These are phyloP conservation scores for Halichondria panicea DNA, from an alignment of 37 sponge, comb jelly and placozoan species.

Conservation along the genomic window DNA sequence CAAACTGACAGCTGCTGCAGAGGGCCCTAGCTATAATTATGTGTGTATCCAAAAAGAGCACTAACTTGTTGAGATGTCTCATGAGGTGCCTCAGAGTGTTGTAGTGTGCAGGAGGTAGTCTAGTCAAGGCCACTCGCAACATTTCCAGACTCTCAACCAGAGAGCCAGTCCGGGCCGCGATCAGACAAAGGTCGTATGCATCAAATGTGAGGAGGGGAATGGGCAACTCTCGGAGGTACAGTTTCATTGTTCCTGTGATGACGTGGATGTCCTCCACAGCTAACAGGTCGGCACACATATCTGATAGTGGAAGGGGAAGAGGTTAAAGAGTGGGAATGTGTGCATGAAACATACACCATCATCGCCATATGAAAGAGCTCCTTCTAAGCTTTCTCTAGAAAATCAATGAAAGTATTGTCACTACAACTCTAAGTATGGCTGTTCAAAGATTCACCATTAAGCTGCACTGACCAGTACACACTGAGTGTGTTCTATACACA, in stretches of 20 bases:
- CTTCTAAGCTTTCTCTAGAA: not conserved
- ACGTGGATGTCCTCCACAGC: constrained; percentile 65
- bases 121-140: constrained; percentile 49
- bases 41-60: too few species aligned
- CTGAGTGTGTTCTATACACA: too few species aligned
- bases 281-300: constrained; percentile 37
- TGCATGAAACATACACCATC: too few species aligned
- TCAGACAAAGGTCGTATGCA: constrained; percentile 75
- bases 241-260: constrained; percentile 81
- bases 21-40: too few species aligned
- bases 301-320: constrained; percentile 16
- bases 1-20: too few species aligned
- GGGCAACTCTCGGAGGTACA: constrained; percentile 90
- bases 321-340: not conserved
- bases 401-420: not conserved
- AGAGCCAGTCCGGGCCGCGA: constrained; percentile 60
- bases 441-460: too few species aligned
- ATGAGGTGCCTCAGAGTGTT: constrained; percentile 80
- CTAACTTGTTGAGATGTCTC: constrained; percentile 75
- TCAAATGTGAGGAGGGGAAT: constrained; percentile 89
- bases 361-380: too few species aligned
- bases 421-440: too few species aligned
- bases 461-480: too few species aligned
- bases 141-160: constrained; percentile 64
- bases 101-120: constrained; percentile 83